phyloP scores from a whole-genome alignment of 2,797 vertebrate species.

The Tadarida brasiliensis region DNA sequence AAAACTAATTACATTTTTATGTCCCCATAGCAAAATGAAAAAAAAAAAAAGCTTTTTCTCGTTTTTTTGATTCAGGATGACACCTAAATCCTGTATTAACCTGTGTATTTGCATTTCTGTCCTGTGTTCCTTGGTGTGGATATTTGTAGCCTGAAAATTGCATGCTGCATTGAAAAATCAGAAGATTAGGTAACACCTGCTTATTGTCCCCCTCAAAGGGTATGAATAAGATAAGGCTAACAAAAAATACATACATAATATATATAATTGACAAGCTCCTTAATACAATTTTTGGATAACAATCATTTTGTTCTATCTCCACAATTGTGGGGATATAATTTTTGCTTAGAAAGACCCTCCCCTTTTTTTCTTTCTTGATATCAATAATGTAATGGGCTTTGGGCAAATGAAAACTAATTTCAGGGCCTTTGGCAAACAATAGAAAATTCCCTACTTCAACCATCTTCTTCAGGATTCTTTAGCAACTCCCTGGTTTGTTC shows the following conservation, averaged over 20 bases:
- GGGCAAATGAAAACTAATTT: neutral
- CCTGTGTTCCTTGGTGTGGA: neutral
- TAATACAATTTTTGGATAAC: neutral
- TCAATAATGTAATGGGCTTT: neutral
- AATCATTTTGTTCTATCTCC: neutral
- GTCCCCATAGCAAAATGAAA: neutral
- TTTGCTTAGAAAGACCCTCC: neutral
- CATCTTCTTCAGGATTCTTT: neutral
- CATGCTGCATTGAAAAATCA: neutral
- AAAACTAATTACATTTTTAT: neutral
- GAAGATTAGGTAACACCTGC: neutral
- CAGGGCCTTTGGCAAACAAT: neutral
- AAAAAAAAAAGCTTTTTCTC: neutral
- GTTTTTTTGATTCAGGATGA: neutral
- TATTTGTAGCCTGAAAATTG: conserved; percentile 44
- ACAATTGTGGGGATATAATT: neutral
- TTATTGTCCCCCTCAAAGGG: conserved; percentile 22
- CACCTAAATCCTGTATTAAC: neutral
- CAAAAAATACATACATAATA: neutral
- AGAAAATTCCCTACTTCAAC: neutral
- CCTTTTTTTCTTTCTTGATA: neutral
- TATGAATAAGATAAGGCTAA: neutral
- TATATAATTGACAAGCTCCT: neutral
- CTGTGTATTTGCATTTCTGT: neutral
- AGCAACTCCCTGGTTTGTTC: neutral